A percentile compares a stretch with the other conserved stretches of the same genome.
phyloP scores from a whole-genome alignment of 2,888 invertebrate species.

The Mystacides longicornis region DNA sequence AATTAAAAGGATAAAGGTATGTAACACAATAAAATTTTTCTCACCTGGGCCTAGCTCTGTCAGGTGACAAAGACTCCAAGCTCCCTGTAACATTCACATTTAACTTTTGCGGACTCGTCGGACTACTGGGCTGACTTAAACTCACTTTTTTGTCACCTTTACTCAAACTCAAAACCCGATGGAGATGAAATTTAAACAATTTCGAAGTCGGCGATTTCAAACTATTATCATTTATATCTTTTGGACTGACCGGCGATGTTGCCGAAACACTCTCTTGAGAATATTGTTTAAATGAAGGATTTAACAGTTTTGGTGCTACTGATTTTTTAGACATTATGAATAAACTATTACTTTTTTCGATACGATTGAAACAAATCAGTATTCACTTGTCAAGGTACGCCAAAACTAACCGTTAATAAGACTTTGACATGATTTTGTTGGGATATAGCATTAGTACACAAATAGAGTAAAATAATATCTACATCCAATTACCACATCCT shows the following conservation, averaged over 20 bases:
- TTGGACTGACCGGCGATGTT: slow-evolving; percentile 4
- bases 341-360: too few species aligned
- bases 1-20: too few species aligned
- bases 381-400: too few species aligned
- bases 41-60: slow-evolving; percentile 14
- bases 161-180: slow-evolving; percentile 22
- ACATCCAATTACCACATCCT: slow-evolving; percentile 4
- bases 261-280: slow-evolving; percentile 11
- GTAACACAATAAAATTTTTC: too few species aligned
- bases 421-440: too few species aligned
- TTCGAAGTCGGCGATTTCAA: slow-evolving; percentile 22
- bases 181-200: slow-evolving; percentile 18
- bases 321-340: too few species aligned
- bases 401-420: too few species aligned
- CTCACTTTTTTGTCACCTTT: slow-evolving; percentile 8
- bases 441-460: too few species aligned
- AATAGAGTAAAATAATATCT: not conserved
- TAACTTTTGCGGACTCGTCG: slow-evolving; percentile 22
- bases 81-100: slow-evolving; percentile 11
- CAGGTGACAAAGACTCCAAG: slow-evolving; percentile 19
- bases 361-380: too few species aligned
- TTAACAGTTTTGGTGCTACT: too few species aligned
- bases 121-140: slow-evolving; percentile 24
- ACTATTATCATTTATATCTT: slow-evolving; percentile 2
- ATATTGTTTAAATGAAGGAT: not conserved